phyloP scores from a whole-genome alignment of 2,888 invertebrate species.

The Rhingia campestris region DNA sequence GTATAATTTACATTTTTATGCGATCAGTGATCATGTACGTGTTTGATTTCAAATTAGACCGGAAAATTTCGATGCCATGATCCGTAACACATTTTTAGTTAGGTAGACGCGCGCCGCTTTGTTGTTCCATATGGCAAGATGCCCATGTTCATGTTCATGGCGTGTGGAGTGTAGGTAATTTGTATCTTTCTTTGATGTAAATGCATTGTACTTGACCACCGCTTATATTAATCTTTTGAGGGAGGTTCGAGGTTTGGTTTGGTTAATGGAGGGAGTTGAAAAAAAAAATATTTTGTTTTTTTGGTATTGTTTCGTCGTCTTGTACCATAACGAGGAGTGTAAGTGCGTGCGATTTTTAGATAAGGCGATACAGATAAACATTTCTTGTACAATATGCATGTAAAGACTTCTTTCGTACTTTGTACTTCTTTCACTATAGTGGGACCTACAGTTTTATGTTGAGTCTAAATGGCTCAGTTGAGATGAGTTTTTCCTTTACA shows the following conservation, averaged over 20 bases:
- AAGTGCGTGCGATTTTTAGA: too few species aligned
- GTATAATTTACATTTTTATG: constrained; percentile 64
- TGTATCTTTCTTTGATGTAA: neutral
- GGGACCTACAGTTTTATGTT: too few species aligned
- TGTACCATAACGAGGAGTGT: too few species aligned
- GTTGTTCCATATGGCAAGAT: constrained; percentile 5
- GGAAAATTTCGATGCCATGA: constrained; percentile 57
- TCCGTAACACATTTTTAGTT: constrained; percentile 8
- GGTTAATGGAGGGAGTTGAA: neutral
- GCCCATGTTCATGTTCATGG: neutral
- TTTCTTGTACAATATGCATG: too few species aligned
- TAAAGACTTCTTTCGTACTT: too few species aligned
- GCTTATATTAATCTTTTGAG: neutral
- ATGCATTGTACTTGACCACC: constrained; percentile 9
- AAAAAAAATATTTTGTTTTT: too few species aligned
- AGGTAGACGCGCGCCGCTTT: neutral
- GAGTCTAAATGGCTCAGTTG: too few species aligned
- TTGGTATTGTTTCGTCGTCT: too few species aligned
- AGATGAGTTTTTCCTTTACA: too few species aligned
- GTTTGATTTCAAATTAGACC: constrained; percentile 62
- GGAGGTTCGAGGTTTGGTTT: neutral
- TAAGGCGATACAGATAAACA: too few species aligned
- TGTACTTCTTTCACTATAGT: too few species aligned
- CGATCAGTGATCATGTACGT: constrained; percentile 32
- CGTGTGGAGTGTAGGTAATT: neutral